Conservation (phyloP, 2,888 invertebrate species). For the Micropterix aruncella region DNA sequence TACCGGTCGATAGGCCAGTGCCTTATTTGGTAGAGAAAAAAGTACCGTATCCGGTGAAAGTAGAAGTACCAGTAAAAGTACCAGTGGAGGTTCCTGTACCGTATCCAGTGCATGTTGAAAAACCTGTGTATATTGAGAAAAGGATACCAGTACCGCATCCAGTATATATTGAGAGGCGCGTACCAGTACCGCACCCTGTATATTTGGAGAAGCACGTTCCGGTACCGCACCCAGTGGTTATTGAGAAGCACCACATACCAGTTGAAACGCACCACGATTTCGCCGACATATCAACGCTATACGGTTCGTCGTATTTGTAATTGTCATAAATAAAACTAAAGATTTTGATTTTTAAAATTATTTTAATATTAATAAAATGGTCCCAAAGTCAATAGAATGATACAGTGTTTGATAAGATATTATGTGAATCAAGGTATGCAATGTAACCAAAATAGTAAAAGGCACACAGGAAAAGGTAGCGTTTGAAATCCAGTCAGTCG, state of each 20-base stretch:
- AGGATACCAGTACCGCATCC: slow-evolving; percentile 45
- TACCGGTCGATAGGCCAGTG: slow-evolving; percentile 33
- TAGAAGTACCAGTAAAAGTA: slow-evolving; percentile 35
- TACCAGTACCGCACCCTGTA: slow-evolving; percentile 27
- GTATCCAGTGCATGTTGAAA: slow-evolving; percentile 42
- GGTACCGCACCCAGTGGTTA: slow-evolving; percentile 26
- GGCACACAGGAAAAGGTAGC: too few species aligned
- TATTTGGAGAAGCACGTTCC: slow-evolving; percentile 21
- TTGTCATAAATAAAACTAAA: too few species aligned
- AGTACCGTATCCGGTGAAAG: slow-evolving; percentile 34
- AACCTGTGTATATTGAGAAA: slow-evolving; percentile 40
- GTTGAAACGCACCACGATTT: slow-evolving; percentile 16
- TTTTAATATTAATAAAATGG: too few species aligned
- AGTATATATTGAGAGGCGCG: slow-evolving; percentile 40
- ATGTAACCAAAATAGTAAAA: too few species aligned
- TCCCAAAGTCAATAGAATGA: too few species aligned
- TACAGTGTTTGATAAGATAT: too few species aligned
- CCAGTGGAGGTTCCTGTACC: slow-evolving; percentile 40
- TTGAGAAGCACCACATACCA: slow-evolving; percentile 20
- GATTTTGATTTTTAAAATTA: too few species aligned
- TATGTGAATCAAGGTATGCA: too few species aligned
- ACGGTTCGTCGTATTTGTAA: too few species aligned
- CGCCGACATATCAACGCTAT: too few species aligned
- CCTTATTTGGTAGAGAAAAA: slow-evolving; percentile 34
- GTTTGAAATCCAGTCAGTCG: too few species aligned